These are phyloP conservation scores for Caenorhabditis uteleia DNA, from an alignment of 2,888 invertebrate species.

Conservation along the genomic window DNA sequence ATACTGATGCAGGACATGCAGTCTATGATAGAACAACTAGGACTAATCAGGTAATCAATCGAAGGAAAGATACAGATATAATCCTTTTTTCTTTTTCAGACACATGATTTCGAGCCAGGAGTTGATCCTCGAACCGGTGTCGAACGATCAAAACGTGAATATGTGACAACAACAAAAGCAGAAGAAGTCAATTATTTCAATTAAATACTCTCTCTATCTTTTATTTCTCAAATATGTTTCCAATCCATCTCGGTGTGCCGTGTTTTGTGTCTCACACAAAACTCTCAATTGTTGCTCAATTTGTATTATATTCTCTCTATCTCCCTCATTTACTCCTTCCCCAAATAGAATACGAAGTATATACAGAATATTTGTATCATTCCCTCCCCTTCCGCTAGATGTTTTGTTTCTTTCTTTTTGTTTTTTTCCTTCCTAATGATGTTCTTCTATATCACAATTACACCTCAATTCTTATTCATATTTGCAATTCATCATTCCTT, in stretches of 20 bases:
- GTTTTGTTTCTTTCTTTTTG: not conserved
- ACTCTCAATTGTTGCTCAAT: slow-evolving; percentile 1
- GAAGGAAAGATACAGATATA: not conserved
- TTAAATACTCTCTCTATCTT: slow-evolving; percentile 1
- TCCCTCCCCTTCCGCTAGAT: not conserved
- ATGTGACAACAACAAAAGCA: slow-evolving; percentile 54
- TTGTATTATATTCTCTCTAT: slow-evolving; percentile 3
- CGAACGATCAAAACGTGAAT: slow-evolving; percentile 50
- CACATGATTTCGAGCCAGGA: slow-evolving; percentile 59
- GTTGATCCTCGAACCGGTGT: slow-evolving; percentile 50
- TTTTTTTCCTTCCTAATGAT: not conserved
- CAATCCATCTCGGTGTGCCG: not conserved
- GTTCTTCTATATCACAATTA: not conserved
- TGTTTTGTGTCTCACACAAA: not conserved
- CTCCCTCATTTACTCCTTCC: slow-evolving; percentile 4
- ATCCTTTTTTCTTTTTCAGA: slow-evolving; percentile 25
- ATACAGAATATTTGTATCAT: too few species aligned
- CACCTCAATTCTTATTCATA: not conserved
- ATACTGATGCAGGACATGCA: slow-evolving; percentile 48
- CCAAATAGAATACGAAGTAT: slow-evolving; percentile 1
- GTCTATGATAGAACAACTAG: slow-evolving; percentile 45
- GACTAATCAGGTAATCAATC: slow-evolving; percentile 23
- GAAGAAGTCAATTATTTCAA: slow-evolving; percentile 58
- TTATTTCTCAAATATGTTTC: slow-evolving; percentile 3
- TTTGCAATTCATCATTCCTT: too few species aligned